A percentile compares a stretch with the other conserved stretches of the same genome.
These are phyloP conservation scores for Drosophila infuscata DNA, from an alignment of 2,888 invertebrate species.

Conservation along the genomic window DNA sequence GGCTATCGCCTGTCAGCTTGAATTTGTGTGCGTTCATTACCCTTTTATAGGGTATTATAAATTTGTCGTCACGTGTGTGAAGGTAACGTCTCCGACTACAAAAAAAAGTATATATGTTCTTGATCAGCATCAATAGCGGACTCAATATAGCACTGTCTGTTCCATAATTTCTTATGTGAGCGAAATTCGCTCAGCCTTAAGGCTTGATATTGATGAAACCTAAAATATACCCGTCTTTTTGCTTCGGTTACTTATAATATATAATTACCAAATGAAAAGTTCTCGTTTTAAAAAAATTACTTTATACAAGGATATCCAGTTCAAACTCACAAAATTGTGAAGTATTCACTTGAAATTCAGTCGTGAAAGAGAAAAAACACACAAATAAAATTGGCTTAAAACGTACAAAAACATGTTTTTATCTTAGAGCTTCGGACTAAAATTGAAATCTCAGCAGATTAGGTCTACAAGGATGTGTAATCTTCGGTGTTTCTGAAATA, in stretches of 20 bases:
- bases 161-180: background rate
- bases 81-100: background rate
- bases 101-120: background rate
- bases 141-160: background rate
- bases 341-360: background rate
- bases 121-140: background rate
- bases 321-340: background rate
- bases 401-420: too few species aligned
- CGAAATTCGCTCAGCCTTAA: background rate
- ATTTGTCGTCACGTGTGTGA: background rate
- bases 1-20: conserved; percentile 64
- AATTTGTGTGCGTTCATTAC: conserved; percentile 56
- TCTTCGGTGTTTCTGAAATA: background rate
- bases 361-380: too few species aligned
- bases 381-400: too few species aligned
- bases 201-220: background rate
- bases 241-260: background rate
- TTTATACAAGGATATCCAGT: too few species aligned
- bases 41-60: background rate
- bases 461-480: background rate
- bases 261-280: background rate
- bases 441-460: background rate
- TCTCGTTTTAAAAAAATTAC: too few species aligned
- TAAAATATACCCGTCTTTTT: background rate
- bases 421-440: background rate